phyloP scores from a whole-genome alignment of 2,888 invertebrate genomes.

The Monopis laevigella region DNA sequence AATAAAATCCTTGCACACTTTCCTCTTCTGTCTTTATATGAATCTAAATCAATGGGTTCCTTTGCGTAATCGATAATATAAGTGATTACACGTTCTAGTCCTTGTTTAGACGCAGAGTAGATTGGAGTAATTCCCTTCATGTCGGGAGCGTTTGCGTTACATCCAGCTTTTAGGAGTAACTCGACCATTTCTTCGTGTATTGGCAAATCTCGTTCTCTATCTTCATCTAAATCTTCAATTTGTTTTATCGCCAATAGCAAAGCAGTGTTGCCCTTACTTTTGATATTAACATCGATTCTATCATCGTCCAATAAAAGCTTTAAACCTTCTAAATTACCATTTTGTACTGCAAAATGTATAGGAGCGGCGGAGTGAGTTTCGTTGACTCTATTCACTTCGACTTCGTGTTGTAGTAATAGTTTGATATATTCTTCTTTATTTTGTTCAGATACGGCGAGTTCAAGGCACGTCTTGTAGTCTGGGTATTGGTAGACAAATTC shows the following conservation, averaged over 20 bases:
- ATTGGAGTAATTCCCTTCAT: conserved; percentile 63
- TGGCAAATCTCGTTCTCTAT: conserved; percentile 44
- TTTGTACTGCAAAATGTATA: conserved; percentile 71
- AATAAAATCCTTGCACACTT: conserved; percentile 68
- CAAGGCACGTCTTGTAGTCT: conserved; percentile 68
- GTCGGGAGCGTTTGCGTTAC: conserved; percentile 65
- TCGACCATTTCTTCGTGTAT: conserved; percentile 59
- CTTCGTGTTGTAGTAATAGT: conserved; percentile 67
- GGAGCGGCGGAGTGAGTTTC: conserved; percentile 67
- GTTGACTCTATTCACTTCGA: conserved; percentile 68
- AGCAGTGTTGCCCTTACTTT: conserved; percentile 61
- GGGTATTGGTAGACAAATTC: conserved; percentile 66
- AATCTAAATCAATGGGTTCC: conserved; percentile 64
- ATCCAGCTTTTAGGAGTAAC: conserved; percentile 61
- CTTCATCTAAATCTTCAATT: conserved; percentile 57
- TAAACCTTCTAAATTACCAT: conserved; percentile 56
- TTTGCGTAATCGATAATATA: conserved; percentile 60
- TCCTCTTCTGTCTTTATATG: conserved; percentile 59
- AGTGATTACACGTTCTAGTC: conserved; percentile 58
- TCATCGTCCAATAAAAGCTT: conserved; percentile 51
- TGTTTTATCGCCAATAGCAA: conserved; percentile 59
- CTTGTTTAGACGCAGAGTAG: conserved; percentile 69
- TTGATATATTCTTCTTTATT: conserved; percentile 64
- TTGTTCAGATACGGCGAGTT: conserved; percentile 61
- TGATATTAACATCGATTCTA: conserved; percentile 55